Percentiles rank a stretch among this genome's conserved stretches.
phyloP scores from a whole-genome alignment of 64 coral and sea anemone genomes.

The Pocillopora verrucosa region DNA sequence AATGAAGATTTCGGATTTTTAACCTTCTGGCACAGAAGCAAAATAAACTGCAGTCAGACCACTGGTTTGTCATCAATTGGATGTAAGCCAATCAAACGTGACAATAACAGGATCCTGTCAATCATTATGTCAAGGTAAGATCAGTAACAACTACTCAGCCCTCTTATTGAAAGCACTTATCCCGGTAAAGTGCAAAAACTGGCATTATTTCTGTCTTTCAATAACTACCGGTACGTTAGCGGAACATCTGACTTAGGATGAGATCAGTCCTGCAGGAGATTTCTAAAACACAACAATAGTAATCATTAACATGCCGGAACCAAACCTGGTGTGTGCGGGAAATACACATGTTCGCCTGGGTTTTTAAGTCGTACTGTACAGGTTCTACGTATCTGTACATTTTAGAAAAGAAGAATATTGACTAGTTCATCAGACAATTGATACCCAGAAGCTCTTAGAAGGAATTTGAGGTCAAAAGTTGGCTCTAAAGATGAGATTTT shows the following conservation, averaged over 20 bases:
- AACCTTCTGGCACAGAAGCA: conserved; percentile 7
- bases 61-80: not conserved
- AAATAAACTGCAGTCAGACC: not conserved
- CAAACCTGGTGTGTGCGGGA: not conserved
- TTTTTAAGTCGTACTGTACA: no score
- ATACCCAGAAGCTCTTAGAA: not conserved
- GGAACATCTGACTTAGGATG: not conserved
- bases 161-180: not conserved
- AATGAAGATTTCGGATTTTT: not conserved
- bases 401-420: no score
- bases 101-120: not conserved
- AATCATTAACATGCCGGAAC: not conserved
- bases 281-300: not conserved
- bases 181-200: not conserved
- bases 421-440: no score
- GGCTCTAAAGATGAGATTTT: not conserved
- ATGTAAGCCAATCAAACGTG: conserved; percentile 12
- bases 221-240: not conserved
- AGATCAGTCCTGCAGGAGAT: not conserved
- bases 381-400: no score
- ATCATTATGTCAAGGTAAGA: not conserved
- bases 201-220: not conserved
- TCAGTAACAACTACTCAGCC: not conserved
- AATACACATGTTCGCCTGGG: no score
- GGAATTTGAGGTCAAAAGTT: not conserved